These are phyloP conservation scores for Poecile montanus DNA, from an alignment of 2,797 vertebrate genomes.

Conservation along the genomic window DNA sequence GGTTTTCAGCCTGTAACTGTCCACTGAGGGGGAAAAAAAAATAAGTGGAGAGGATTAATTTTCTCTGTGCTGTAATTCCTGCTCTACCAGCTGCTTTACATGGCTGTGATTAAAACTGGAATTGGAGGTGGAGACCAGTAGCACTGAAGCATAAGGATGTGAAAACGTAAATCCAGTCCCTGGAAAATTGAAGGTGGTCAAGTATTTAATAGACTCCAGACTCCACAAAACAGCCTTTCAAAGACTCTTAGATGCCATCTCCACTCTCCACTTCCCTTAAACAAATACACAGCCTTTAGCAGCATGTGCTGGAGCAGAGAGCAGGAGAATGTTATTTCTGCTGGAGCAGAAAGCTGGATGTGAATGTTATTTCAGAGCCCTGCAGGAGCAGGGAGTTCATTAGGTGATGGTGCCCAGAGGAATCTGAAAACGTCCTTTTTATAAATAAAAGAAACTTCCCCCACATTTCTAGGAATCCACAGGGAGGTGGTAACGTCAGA, in stretches of 20 bases:
- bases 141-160: not conserved
- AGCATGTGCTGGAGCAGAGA: not conserved
- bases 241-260: not conserved
- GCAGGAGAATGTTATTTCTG: not conserved
- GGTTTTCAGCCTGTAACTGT: not conserved
- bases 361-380: not conserved
- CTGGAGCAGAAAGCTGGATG: too few species aligned
- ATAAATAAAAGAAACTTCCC: not conserved
- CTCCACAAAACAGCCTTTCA: not conserved
- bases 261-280: not conserved
- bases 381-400: not conserved
- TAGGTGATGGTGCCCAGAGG: not conserved
- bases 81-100: not conserved
- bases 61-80: not conserved
- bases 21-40: accelerated
- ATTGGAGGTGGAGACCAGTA: not conserved
- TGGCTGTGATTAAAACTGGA: not conserved
- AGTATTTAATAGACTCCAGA: not conserved
- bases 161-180: not conserved
- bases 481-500: not conserved
- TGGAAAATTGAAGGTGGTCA: not conserved
- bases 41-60: not conserved
- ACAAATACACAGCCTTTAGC: not conserved
- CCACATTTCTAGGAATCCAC: not conserved
- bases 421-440: not conserved